Percentiles rank a stretch among this genome's conserved stretches.
phyloP scores from a whole-genome alignment of 2,113 vertebrate species.

The Hemicordylus capensis region DNA sequence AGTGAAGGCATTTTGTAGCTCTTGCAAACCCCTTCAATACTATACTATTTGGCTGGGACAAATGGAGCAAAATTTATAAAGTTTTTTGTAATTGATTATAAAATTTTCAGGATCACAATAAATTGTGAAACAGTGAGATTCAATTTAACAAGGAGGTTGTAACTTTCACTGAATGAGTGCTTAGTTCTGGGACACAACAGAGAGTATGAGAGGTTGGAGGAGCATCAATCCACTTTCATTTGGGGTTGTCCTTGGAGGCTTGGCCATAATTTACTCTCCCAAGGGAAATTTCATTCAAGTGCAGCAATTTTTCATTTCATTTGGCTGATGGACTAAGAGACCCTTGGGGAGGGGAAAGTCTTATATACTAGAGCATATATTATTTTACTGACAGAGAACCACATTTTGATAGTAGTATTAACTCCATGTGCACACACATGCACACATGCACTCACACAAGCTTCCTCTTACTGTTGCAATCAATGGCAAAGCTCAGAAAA shows the following conservation, averaged over 20 bases:
- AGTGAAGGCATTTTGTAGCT: slow-evolving; percentile 34
- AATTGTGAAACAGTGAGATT: slow-evolving; percentile 71
- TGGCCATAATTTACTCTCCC: slow-evolving; percentile 74
- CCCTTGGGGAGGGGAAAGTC: slow-evolving; percentile 35
- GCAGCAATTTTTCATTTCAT: slow-evolving; percentile 74
- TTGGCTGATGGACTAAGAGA: slow-evolving; percentile 63
- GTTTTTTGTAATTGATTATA: too few species aligned
- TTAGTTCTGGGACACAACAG: slow-evolving; percentile 64
- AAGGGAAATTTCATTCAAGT: slow-evolving; percentile 75
- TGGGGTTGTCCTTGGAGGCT: slow-evolving; percentile 68
- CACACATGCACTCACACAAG: background rate
- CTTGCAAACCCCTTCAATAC: slow-evolving; percentile 62
- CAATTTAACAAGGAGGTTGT: slow-evolving; percentile 71
- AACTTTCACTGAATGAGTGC: slow-evolving; percentile 71
- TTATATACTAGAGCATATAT: slow-evolving; percentile 61
- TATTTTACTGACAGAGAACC: slow-evolving; percentile 65
- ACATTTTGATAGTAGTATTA: slow-evolving; percentile 60
- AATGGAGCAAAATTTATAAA: slow-evolving; percentile 70
- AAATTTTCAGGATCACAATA: slow-evolving; percentile 72
- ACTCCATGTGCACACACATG: slow-evolving; percentile 2
- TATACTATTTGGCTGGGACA: slow-evolving; percentile 61
- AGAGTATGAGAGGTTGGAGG: slow-evolving; percentile 62
- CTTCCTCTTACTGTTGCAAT: slow-evolving; percentile 9
- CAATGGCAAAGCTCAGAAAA: slow-evolving; percentile 69
- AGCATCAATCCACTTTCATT: slow-evolving; percentile 69